Evolutionary conservation across 2,797 vertebrate genomes (phyloP).

Genomic region (Coilia nasus): DNA sequence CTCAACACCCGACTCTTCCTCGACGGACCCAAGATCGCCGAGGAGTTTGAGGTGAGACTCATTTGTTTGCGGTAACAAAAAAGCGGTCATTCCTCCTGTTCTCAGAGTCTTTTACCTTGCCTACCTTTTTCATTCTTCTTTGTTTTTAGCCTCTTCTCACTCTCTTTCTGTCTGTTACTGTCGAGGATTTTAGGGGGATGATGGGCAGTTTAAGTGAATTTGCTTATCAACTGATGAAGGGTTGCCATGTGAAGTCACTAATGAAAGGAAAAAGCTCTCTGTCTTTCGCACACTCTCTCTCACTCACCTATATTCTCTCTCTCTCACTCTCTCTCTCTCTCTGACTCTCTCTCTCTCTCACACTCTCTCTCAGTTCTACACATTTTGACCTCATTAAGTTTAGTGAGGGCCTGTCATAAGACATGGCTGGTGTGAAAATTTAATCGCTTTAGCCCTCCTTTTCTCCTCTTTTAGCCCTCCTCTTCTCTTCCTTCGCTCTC

Average conservation of each 20-base stretch:
- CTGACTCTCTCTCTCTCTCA: not conserved
- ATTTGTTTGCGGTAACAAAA: not conserved
- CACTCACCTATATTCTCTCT: not conserved
- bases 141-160: not conserved
- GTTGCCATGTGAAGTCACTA: no score
- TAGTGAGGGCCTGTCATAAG: not conserved
- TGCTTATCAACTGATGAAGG: no score
- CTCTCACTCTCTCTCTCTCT: not conserved
- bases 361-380: not conserved
- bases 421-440: not conserved
- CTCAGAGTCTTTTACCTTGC: not conserved
- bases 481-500: not conserved
- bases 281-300: not conserved
- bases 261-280: not conserved
- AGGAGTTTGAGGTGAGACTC: conserved; percentile 87
- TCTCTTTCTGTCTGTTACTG: conserved; percentile 36
- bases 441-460: not conserved
- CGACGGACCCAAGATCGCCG: conserved; percentile 90
- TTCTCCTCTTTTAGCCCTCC: not conserved
- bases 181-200: not conserved
- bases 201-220: no score
- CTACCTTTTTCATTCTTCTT: not conserved
- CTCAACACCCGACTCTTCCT: conserved; percentile 91
- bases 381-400: not conserved
- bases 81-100: no score